These are phyloP conservation scores for Pygocentrus nattereri DNA, from an alignment of 2,797 vertebrate genomes.

Conservation along the genomic window DNA sequence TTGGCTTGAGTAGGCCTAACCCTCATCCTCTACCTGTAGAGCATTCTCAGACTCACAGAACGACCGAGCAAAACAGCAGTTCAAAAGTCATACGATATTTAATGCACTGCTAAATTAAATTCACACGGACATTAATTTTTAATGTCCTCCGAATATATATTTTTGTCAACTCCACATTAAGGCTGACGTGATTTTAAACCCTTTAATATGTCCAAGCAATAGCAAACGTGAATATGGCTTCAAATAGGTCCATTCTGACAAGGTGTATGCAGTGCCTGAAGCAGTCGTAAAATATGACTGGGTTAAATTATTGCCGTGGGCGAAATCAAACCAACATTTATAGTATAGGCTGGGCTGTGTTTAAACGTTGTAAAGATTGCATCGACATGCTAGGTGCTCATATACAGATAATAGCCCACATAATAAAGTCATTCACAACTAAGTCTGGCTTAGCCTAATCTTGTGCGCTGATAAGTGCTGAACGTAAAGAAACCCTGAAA, in stretches of 20 bases:
- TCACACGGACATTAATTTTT: no score
- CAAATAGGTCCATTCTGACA: background rate
- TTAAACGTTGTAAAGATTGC: constrained; percentile 45
- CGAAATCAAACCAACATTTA: constrained; percentile 58
- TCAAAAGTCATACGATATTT: background rate
- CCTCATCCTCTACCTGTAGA: background rate
- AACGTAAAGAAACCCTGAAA: constrained; percentile 19
- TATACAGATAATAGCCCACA: constrained; percentile 36
- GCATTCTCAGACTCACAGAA: background rate
- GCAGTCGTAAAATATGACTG: constrained; percentile 57
- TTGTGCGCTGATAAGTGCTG: constrained; percentile 20
- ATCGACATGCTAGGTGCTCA: constrained; percentile 27
- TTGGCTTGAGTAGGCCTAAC: constrained; percentile 17
- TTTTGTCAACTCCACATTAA: background rate
- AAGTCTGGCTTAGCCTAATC: constrained; percentile 11
- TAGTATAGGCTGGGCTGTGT: constrained; percentile 41
- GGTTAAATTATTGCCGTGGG: constrained; percentile 61
- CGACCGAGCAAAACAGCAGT: background rate
- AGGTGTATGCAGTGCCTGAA: constrained; percentile 46
- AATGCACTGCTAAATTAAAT: background rate
- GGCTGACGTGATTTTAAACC: background rate
- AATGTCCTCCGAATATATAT: background rate
- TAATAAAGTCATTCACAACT: constrained; percentile 23
- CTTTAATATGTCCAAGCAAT: background rate
- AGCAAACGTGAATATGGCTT: background rate